phyloP scores from a whole-genome alignment of 2,888 invertebrate species.

The Lepidocyrtoides sp. region DNA sequence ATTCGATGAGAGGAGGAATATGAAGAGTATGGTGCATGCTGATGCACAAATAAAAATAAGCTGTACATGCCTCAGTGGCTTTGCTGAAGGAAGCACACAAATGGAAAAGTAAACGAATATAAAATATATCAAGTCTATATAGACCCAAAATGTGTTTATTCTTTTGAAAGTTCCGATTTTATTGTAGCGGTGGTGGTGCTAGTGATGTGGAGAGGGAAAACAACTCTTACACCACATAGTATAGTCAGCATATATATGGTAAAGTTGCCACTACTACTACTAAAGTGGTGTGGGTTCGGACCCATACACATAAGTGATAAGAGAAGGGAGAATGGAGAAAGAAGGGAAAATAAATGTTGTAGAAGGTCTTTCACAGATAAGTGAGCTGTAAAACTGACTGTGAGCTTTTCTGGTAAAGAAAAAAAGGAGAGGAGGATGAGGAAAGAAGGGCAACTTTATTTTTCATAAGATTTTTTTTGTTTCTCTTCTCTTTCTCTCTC shows the following conservation, averaged over 20 bases:
- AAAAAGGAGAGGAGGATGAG: constrained; percentile 36
- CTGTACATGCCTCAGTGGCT: constrained; percentile 36
- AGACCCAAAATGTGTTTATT: constrained; percentile 29
- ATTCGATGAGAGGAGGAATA: background rate
- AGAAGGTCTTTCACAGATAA: constrained; percentile 80
- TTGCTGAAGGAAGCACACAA: constrained; percentile 27
- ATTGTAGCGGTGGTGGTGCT: constrained; percentile 17
- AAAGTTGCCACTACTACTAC: background rate
- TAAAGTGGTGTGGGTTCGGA: constrained; percentile 8
- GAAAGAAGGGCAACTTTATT: constrained; percentile 77
- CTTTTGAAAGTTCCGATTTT: constrained; percentile 69
- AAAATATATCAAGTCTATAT: background rate
- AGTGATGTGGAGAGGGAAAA: constrained; percentile 27
- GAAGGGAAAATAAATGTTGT: constrained; percentile 78
- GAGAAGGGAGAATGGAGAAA: constrained; percentile 48
- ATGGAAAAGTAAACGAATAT: constrained; percentile 49
- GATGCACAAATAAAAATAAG: too few relatives aligned
- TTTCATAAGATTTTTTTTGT: constrained; percentile 63
- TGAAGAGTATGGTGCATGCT: background rate
- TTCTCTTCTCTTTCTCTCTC: too few relatives aligned
- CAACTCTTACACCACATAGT: background rate
- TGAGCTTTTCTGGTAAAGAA: constrained; percentile 49
- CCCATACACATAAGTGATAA: constrained; percentile 61
- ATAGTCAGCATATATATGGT: background rate
- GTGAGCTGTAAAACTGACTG: constrained; percentile 80